phyloP scores from a whole-genome alignment of 2,888 invertebrate species.

The Ametastegia equiseti region DNA sequence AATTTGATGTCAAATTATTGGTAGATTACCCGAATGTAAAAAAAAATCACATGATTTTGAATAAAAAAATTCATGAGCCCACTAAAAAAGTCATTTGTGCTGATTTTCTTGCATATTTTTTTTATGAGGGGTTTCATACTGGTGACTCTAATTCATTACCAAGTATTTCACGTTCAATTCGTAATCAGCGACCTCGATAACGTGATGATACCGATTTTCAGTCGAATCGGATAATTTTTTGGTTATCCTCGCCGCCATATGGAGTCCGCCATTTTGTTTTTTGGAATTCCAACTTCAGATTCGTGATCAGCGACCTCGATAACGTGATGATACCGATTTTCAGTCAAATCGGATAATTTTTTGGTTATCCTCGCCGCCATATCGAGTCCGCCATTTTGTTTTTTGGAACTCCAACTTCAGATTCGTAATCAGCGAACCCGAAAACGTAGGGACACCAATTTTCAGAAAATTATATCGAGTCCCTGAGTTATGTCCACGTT shows the following conservation, averaged over 20 bases:
- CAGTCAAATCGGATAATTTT: not conserved
- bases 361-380: not conserved
- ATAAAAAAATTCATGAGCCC: not conserved
- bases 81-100: not conserved
- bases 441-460: conserved; percentile 3
- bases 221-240: not conserved
- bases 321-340: not conserved
- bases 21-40: not conserved
- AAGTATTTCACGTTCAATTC: not conserved
- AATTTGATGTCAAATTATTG: not conserved
- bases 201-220: not conserved
- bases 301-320: conserved; percentile 13
- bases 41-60: conserved; percentile 1
- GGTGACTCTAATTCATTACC: not conserved
- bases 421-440: conserved; percentile 31
- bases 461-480: not conserved
- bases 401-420: not conserved
- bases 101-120: conserved; percentile 6
- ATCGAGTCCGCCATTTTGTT: conserved; percentile 16
- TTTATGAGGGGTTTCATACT: conserved; percentile 6
- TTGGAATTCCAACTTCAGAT: not conserved
- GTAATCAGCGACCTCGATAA: conserved; percentile 12
- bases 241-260: not conserved
- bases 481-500: conserved; percentile 25
- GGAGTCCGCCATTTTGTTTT: conserved; percentile 19